Evolutionary conservation across 2,797 vertebrate species (phyloP), one percentile per base, ranked within the genome.

Genomic region (Hephaestus fuliginosus): DNA sequence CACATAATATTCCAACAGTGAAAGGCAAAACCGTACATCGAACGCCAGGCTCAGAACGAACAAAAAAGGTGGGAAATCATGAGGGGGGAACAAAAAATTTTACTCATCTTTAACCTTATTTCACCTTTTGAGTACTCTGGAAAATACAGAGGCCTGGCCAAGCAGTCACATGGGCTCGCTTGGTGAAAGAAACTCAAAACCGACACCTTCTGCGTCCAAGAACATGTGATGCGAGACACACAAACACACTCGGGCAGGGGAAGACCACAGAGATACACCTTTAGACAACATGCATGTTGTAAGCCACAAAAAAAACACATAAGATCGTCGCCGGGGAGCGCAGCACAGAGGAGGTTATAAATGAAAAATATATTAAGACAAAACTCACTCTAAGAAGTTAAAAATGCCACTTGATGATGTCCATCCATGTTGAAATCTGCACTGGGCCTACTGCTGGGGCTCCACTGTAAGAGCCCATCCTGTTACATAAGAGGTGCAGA

Each of bases 121-220:
- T 93, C 83, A 93, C 91, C 89, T 91, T 92, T 89, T 90, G 88
- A 92, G 89, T 81, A 76, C 82, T 76, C 70, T 90, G 89, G 91
- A 88, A 92, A 90, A 87, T 64, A 91, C 64, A 71, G 74, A 70
- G 71, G 82, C 80, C 73, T n/a, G 12, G 86, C 90, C 91, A 92
- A 87, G 84, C 67, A 43, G 91, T 96, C 94, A 95, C 93, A 95
- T 92, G 93, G 89, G 80, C 68, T 85, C 88, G 88, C 85, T 90
- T 86, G 89, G 67, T 95, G 93, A 94, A 95, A 95, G 96, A 94
- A 96, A 96, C 92, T 92, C 91, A 95, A 96, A 95, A 95, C 95
- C 95, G 43, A 93, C 92, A 95, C 91, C 92, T 93, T 93, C 91
- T 88, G 87, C 57, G 51, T 95, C 95, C 94, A 94, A 94, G 94